Percentiles rank a stretch among this genome's conserved stretches.
Evolutionary conservation across 2,888 invertebrate genomes (phyloP).

Genomic region (Tenthredo notha): DNA sequence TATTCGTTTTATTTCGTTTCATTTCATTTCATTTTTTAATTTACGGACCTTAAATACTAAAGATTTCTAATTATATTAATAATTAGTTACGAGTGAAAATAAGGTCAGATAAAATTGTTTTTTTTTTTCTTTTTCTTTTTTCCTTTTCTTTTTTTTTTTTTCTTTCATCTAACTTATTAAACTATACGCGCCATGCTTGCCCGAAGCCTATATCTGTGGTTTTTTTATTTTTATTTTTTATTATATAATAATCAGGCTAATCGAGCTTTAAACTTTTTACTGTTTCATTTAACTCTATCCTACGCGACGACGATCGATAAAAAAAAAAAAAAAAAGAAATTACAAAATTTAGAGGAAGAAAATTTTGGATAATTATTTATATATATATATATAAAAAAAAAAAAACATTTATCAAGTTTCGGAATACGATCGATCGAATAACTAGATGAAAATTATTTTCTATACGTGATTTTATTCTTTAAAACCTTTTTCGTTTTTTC

Average conservation of each 20-base stretch:
- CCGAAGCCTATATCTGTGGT: conserved; percentile 14
- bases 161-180: conserved; percentile 25
- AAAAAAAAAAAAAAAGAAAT: not conserved
- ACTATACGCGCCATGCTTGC: conserved; percentile 29
- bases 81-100: conserved; percentile 75
- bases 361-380: not conserved
- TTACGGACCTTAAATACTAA: conserved; percentile 74
- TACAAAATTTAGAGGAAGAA: not conserved
- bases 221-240: not conserved
- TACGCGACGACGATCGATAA: not conserved
- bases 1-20: conserved; percentile 62
- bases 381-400: not conserved
- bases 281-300: conserved; percentile 8
- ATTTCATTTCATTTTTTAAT: conserved; percentile 58
- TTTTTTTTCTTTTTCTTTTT: not conserved
- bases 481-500: not conserved
- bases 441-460: conserved; percentile 31
- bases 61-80: conserved; percentile 62
- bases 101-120: conserved; percentile 64
- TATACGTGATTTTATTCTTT: not conserved
- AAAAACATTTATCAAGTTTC: not conserved
- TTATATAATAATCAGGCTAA: conserved; percentile 57
- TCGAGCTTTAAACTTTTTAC: not conserved
- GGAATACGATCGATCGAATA: not conserved
- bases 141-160: not conserved